Percentiles rank a stretch among this genome's conserved stretches.
Evolutionary conservation across 2,797 vertebrate genomes (phyloP).

Genomic region (Falco berigora): DNA sequence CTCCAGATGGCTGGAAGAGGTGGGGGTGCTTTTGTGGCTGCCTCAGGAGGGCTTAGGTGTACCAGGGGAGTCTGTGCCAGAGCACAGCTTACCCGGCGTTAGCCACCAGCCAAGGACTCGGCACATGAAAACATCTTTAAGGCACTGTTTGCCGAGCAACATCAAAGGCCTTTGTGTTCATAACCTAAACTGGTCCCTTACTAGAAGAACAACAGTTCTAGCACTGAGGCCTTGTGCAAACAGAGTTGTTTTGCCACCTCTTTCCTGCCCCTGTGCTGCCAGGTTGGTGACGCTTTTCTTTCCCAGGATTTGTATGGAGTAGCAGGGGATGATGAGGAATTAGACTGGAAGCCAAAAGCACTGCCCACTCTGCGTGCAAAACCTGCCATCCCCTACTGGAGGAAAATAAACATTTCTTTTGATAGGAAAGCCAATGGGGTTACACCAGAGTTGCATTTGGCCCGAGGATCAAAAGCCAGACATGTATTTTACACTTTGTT

Average conservation of each 20-base stretch:
- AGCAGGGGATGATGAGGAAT: not conserved
- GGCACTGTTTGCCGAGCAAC: not conserved
- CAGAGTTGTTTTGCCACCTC: not conserved
- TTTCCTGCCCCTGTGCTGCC: not conserved
- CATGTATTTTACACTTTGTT: not conserved
- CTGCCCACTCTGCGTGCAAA: not conserved
- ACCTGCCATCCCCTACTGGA: not conserved
- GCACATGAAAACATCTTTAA: not conserved
- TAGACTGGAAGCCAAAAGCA: not conserved
- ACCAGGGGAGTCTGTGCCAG: not conserved
- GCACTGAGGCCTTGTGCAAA: not conserved
- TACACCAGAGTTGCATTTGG: not conserved
- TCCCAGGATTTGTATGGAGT: not conserved
- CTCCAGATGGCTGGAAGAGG: not conserved
- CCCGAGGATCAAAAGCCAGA: not conserved
- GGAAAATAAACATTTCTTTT: not conserved
- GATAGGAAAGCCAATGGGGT: not conserved
- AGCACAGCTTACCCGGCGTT: rapidly evolving
- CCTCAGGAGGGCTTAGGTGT: rapidly evolving
- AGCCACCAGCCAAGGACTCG: not conserved
- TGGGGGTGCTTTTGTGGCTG: not conserved
- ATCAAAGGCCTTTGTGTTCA: conserved; percentile 20
- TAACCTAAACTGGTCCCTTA: not conserved
- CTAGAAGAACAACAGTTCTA: not conserved
- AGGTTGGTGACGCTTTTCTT: not conserved